phyloP scores from a whole-genome alignment of 2,797 vertebrate genomes.

The Coregonus ussuriensis region DNA sequence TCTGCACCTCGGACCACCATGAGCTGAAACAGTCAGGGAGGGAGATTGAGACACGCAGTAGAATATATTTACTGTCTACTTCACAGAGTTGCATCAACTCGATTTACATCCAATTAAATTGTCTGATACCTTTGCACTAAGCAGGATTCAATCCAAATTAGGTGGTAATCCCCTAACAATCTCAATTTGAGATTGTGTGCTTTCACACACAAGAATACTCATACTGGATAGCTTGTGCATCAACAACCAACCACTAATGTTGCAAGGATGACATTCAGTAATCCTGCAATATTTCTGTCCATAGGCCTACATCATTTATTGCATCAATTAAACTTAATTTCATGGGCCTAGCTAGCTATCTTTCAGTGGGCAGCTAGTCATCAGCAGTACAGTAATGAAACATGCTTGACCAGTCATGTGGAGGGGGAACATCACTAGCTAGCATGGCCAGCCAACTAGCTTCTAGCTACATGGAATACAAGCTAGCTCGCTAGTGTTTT shows the following conservation, averaged over 20 bases:
- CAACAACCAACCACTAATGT: neutral
- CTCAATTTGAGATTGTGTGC: neutral
- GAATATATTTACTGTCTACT: too few relatives aligned
- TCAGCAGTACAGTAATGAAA: neutral
- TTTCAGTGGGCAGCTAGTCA: neutral
- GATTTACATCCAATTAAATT: neutral
- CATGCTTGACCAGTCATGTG: neutral
- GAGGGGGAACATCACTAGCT: neutral
- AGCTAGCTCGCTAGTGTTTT: neutral
- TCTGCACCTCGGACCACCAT: slow-evolving; percentile 95
- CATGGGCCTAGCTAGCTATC: neutral
- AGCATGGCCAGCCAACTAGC: neutral
- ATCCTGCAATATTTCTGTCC: neutral
- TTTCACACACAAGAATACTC: neutral
- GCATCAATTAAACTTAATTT: too few relatives aligned
- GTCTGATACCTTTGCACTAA: neutral
- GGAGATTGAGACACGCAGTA: neutral
- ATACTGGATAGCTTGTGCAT: neutral
- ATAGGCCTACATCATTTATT: neutral
- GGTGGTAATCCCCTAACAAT: neutral
- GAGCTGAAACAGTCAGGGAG: slow-evolving; percentile 77
- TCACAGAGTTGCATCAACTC: neutral
- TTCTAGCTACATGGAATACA: neutral
- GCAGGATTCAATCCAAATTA: neutral
- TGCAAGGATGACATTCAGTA: neutral